Base-by-base conservation (phyloP, 2,888 invertebrate genomes). In the Ditula angustiorana region DNA sequence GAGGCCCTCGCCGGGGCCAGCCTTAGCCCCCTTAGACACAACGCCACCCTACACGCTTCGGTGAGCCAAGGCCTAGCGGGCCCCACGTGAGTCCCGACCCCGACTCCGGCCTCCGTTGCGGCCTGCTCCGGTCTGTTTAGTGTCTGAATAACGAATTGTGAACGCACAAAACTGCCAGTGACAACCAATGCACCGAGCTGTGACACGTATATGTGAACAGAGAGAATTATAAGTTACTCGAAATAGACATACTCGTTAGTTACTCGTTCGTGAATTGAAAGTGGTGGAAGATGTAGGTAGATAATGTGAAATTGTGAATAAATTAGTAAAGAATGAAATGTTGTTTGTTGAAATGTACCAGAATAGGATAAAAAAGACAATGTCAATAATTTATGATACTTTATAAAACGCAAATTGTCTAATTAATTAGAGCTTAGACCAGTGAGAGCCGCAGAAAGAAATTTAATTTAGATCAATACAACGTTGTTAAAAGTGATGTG, bases 301-400 rank as follows among this genome's bases (percentile, higher is more conserved):
- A 81, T 78, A 83, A 85, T 88, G 90, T 88, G 86, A 86, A 86
- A 80, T 83, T 88, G 86, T 90, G 87, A 84, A 86, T 83, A 80
- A 41, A 77, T 76, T 81, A 84, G 77, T 79, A 80, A 83, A 79
- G 76, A 82, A 82, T 79, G 80, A 83, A 86, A 87, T 90, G 89
- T 90, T 91, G 85, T 78, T 88, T 89, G 90, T 91, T 90, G 85
- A 85, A 85, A 76, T 78, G 81, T 87, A 83, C 82, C 77, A 64
- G 76, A 75, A 79, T 81, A 86, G 77, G 75, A 77, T 76, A 71
- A 82, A 86, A 83, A 86, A 86, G 85, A 85, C 86, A 84, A 74
- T 77, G 83, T 85, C 82, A 78, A 79, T 83, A 80, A 82, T 81
- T 76, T 76, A 79, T 72, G 76, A 71, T 81, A 80, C 75, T n/a